Conservation (phyloP, 2,113 vertebrate genomes). For the Phycodurus eques region DNA sequence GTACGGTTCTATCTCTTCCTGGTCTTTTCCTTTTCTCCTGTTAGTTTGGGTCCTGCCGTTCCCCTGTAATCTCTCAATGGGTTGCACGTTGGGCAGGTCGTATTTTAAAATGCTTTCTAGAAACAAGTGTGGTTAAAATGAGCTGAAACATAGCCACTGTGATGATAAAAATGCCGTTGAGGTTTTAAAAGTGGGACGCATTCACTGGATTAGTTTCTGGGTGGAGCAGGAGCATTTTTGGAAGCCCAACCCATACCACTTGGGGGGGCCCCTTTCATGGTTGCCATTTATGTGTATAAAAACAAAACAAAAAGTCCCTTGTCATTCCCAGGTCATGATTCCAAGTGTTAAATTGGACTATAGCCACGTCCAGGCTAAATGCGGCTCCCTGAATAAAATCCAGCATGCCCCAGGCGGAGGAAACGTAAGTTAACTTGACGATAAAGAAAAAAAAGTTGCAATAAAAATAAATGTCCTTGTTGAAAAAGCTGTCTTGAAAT, state of each 20-base stretch:
- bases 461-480: not conserved
- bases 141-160: not conserved
- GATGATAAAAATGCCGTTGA: not conserved
- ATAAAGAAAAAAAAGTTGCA: not conserved
- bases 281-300: constrained; percentile 11
- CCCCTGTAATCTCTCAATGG: constrained; percentile 5
- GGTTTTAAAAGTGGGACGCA: constrained; percentile 30
- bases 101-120: not conserved
- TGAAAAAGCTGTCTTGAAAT: constrained; percentile 2
- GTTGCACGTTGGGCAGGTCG: constrained; percentile 1
- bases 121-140: constrained; percentile 5
- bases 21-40: constrained; percentile 6
- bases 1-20: constrained; percentile 35
- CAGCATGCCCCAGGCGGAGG: constrained; percentile 63
- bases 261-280: constrained; percentile 3
- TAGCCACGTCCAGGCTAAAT: constrained; percentile 72
- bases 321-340: constrained; percentile 69
- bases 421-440: constrained; percentile 61
- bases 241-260: not conserved
- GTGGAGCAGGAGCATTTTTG: not conserved
- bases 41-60: constrained; percentile 7
- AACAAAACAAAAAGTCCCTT: constrained; percentile 20
- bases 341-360: constrained; percentile 74
- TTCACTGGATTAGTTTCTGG: constrained; percentile 22
- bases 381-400: constrained; percentile 72